These are phyloP conservation scores for Orthosia gothica DNA, from an alignment of 2,888 invertebrate species.

Conservation along the genomic window DNA sequence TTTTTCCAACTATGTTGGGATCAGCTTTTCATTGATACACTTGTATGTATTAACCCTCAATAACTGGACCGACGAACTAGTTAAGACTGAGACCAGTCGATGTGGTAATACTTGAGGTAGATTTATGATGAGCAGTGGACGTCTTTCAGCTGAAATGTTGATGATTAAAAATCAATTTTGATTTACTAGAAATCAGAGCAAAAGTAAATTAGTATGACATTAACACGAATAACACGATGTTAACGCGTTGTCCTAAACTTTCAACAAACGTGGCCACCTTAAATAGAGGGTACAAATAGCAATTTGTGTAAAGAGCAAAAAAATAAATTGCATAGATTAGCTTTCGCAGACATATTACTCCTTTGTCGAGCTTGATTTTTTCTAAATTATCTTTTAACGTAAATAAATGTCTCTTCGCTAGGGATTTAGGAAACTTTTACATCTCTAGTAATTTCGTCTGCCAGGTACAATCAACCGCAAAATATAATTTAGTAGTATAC, in stretches of 20 bases:
- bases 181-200: neutral
- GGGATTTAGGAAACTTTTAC: conserved; percentile 12
- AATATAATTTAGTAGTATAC: conserved; percentile 21
- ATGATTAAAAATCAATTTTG: neutral
- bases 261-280: conserved; percentile 13
- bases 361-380: conserved; percentile 26
- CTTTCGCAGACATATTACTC: conserved; percentile 43
- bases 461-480: conserved; percentile 13
- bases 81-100: no score
- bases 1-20: no score
- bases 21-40: no score
- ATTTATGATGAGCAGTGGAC: no score
- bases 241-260: neutral
- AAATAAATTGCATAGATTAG: conserved; percentile 48
- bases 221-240: neutral
- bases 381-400: conserved; percentile 39
- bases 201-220: neutral
- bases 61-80: no score
- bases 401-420: conserved; percentile 32
- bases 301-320: conserved; percentile 53
- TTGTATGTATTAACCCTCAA: no score
- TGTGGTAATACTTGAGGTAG: no score
- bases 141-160: no score
- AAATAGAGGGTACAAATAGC: conserved; percentile 56
- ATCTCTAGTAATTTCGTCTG: conserved; percentile 20